Evolutionary conservation across 2,888 invertebrate genomes (phyloP).

Genomic region (Conomelus anceps): DNA sequence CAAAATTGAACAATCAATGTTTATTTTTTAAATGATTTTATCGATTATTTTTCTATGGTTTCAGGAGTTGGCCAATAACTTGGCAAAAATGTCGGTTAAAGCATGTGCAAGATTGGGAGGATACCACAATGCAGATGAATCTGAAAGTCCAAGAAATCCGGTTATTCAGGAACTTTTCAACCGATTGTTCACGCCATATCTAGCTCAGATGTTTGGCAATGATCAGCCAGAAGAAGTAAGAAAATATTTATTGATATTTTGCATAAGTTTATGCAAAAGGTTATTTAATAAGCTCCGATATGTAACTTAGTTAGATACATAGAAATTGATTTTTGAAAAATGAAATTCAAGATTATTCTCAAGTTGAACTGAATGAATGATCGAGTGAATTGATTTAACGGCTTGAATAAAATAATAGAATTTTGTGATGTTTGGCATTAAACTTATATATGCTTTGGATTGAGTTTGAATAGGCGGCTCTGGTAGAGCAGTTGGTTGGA

Average conservation of each 20-base stretch:
- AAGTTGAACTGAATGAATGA: too few relatives aligned
- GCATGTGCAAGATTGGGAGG: constrained; percentile 80
- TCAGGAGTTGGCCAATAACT: constrained; percentile 87
- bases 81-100: constrained; percentile 78
- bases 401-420: too few relatives aligned
- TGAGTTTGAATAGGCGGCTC: too few relatives aligned
- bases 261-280: too few relatives aligned
- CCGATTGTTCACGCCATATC: constrained; percentile 77
- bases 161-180: constrained; percentile 54
- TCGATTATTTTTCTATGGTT: constrained; percentile 22
- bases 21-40: not conserved
- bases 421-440: too few relatives aligned
- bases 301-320: too few relatives aligned
- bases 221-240: constrained; percentile 68
- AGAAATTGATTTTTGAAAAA: not conserved
- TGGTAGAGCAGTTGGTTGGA: too few relatives aligned
- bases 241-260: not conserved
- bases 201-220: constrained; percentile 68
- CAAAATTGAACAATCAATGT: not conserved
- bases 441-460: too few relatives aligned
- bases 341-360: not conserved
- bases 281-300: too few relatives aligned
- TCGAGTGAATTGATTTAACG: too few relatives aligned
- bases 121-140: constrained; percentile 51
- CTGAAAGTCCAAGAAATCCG: constrained; percentile 50